Conservation (phyloP, 1,140 invertebrate species). For the Phymorhynchus buccinoides region DNA sequence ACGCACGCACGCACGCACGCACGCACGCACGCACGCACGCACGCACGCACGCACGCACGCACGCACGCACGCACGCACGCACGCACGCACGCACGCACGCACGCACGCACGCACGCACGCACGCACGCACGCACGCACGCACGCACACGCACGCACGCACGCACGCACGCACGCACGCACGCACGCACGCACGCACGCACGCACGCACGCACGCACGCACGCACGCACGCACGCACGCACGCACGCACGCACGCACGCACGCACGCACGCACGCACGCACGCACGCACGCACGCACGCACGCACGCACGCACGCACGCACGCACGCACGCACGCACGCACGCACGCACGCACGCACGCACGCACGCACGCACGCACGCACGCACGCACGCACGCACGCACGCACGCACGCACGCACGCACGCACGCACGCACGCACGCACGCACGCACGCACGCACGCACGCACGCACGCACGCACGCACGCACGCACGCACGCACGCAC, state of each 20-base stretch:
- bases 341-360: slow-evolving; percentile 24
- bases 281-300: background rate
- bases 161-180: slow-evolving; percentile 11
- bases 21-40: too few species aligned
- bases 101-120: too few species aligned
- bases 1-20: too few species aligned
- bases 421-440: background rate
- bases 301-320: background rate
- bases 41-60: too few species aligned
- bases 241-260: slow-evolving; percentile 24
- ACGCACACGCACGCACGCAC: too few species aligned
- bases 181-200: slow-evolving; percentile 7
- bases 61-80: too few species aligned
- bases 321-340: background rate
- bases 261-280: slow-evolving; percentile 11
- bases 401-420: background rate
- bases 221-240: background rate
- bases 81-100: too few species aligned
- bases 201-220: background rate
- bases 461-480: background rate
- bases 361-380: background rate
- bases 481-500: slow-evolving; percentile 10
- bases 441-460: background rate
- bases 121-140: too few species aligned
- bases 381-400: slow-evolving; percentile 1